Evolutionary conservation across 2,113 vertebrate genomes (phyloP).

Genomic region (Clarias magur): DNA sequence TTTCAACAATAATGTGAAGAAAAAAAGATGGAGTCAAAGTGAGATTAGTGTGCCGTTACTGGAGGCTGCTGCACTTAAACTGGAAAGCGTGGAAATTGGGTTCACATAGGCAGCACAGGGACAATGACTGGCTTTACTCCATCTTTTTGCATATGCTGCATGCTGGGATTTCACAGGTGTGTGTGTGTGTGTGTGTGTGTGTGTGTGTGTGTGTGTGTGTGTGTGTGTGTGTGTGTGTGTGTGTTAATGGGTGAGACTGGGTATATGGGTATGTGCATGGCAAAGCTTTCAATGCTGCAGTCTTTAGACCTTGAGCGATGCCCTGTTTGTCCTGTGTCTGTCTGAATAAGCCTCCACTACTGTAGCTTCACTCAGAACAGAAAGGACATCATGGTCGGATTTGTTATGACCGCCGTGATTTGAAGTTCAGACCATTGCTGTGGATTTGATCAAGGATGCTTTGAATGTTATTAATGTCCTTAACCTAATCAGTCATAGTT

Average conservation of each 20-base stretch:
- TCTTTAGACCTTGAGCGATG: slow-evolving; percentile 71
- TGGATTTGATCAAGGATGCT: not conserved
- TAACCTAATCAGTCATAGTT: slow-evolving; percentile 9
- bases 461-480: not conserved
- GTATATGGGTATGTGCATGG: slow-evolving; percentile 55
- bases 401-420: not conserved
- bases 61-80: slow-evolving; percentile 73
- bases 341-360: slow-evolving; percentile 49
- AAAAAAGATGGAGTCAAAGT: slow-evolving; percentile 66
- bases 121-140: slow-evolving; percentile 72
- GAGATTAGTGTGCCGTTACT: slow-evolving; percentile 74
- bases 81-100: slow-evolving; percentile 75
- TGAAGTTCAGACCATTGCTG: slow-evolving; percentile 1
- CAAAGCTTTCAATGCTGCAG: slow-evolving; percentile 57
- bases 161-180: slow-evolving; percentile 63
- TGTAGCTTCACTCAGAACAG: not conserved
- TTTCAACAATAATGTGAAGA: slow-evolving; percentile 77
- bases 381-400: not conserved
- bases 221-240: not conserved
- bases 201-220: not conserved
- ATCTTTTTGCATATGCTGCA: slow-evolving; percentile 72
- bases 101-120: slow-evolving; percentile 77
- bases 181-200: slow-evolving; percentile 50
- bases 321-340: slow-evolving; percentile 68
- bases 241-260: no score